Percentiles rank a stretch among this genome's conserved stretches.
Conservation (phyloP, 2,888 invertebrate genomes). For the Nymphalis urticae region DNA sequence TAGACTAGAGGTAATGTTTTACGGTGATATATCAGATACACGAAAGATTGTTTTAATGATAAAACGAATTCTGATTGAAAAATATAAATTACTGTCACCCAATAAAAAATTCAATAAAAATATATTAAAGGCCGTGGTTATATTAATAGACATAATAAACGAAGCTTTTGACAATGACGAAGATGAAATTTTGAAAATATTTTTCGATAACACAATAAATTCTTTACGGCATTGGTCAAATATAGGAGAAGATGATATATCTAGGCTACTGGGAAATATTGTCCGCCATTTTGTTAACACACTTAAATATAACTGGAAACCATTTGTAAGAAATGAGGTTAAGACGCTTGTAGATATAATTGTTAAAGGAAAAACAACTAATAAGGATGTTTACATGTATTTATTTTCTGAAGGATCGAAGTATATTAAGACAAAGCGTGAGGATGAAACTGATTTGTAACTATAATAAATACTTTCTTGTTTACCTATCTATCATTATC, state of each 20-base stretch:
- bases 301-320: constrained; percentile 43
- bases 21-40: constrained; percentile 30
- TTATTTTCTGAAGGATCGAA: constrained; percentile 49
- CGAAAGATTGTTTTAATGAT: constrained; percentile 40
- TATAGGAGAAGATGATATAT: constrained; percentile 35
- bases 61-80: constrained; percentile 41
- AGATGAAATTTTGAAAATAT: constrained; percentile 42
- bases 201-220: constrained; percentile 41
- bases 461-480: not conserved
- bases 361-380: constrained; percentile 38
- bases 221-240: constrained; percentile 37
- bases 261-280: constrained; percentile 38
- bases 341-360: constrained; percentile 48
- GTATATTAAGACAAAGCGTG: constrained; percentile 38
- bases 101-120: constrained; percentile 34
- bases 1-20: constrained; percentile 28
- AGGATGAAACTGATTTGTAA: not conserved
- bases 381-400: constrained; percentile 32
- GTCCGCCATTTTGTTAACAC: constrained; percentile 40
- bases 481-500: too few relatives aligned
- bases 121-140: constrained; percentile 45
- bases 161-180: constrained; percentile 44
- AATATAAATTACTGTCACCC: constrained; percentile 42
- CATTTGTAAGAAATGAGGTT: constrained; percentile 45
- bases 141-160: constrained; percentile 55